phyloP scores from a whole-genome alignment of 2,797 vertebrate species.

The Monodelphis domestica region DNA sequence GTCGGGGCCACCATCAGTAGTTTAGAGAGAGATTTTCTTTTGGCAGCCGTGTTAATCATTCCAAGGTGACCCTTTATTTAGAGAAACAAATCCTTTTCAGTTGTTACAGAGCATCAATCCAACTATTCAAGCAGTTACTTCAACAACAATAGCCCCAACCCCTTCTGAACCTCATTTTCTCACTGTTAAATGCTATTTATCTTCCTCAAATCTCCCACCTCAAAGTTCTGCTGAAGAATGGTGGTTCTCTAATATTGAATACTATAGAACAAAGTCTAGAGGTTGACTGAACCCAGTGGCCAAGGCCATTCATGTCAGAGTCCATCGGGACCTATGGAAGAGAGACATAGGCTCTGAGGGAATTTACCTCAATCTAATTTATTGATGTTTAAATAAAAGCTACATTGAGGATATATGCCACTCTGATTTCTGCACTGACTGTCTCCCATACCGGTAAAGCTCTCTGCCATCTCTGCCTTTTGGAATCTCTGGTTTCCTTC shows the following conservation, averaged over 20 bases:
- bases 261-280: not conserved
- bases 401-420: not conserved
- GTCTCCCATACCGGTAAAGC: not conserved
- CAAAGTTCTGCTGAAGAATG: not conserved
- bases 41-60: conserved; percentile 68
- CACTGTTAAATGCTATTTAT: not conserved
- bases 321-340: not conserved
- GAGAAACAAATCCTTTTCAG: conserved; percentile 72
- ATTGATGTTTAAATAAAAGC: not conserved
- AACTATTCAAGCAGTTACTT: not conserved
- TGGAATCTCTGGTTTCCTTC: not conserved
- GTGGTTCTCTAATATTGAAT: not conserved
- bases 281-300: no score
- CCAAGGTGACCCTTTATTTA: conserved; percentile 68
- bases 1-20: conserved; percentile 28
- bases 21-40: conserved; percentile 57
- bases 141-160: not conserved
- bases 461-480: not conserved
- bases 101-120: not conserved
- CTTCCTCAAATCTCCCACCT: not conserved
- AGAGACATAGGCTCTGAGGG: not conserved
- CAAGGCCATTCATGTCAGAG: not conserved
- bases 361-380: not conserved
- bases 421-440: not conserved
- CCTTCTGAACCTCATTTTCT: not conserved